These are phyloP conservation scores for Xestia c-nigrum DNA, from an alignment of 2,888 invertebrate genomes.

Conservation along the genomic window DNA sequence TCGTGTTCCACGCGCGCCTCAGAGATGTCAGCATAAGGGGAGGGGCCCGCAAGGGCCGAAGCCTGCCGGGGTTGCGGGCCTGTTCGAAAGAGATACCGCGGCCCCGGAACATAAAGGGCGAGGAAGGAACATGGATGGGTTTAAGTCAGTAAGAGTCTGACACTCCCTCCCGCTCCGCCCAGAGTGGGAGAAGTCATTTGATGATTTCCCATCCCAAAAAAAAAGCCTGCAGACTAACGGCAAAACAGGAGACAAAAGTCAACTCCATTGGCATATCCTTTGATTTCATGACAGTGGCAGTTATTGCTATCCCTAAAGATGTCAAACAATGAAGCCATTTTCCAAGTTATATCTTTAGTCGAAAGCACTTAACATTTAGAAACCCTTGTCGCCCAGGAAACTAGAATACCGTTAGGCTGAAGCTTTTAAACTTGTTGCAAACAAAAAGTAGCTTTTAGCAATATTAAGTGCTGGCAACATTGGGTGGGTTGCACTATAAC, in stretches of 20 bases:
- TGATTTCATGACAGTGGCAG: neutral
- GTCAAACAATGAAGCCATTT: neutral
- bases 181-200: too few species aligned
- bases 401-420: slow-evolving; percentile 20
- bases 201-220: too few species aligned
- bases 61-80: too few species aligned
- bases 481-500: slow-evolving; percentile 54
- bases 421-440: slow-evolving; percentile 17
- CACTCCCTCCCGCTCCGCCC: too few species aligned
- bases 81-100: too few species aligned
- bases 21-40: too few species aligned
- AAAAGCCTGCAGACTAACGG: too few species aligned
- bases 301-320: neutral
- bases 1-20: too few species aligned
- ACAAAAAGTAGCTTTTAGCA: slow-evolving; percentile 36
- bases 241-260: neutral
- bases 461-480: slow-evolving; percentile 48
- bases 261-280: neutral
- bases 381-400: slow-evolving; percentile 3
- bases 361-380: slow-evolving; percentile 11
- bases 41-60: too few species aligned
- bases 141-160: too few species aligned
- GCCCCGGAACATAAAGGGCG: too few species aligned
- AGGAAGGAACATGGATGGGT: too few species aligned
- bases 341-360: neutral